phyloP scores from a whole-genome alignment of 2,113 vertebrate genomes.

The Thermophis baileyi region DNA sequence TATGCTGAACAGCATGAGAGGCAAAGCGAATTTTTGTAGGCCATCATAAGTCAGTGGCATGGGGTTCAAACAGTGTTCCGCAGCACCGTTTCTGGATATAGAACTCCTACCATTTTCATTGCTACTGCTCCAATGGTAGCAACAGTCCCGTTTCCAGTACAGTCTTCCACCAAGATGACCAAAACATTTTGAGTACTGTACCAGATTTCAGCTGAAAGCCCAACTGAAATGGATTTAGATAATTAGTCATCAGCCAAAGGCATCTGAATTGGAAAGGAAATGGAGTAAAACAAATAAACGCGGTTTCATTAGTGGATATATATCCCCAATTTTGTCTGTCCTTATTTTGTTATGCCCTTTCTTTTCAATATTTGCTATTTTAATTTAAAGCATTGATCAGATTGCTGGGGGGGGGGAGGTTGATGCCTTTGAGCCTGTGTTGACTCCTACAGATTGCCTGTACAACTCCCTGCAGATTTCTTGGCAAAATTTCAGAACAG shows the following conservation, averaged over 20 bases:
- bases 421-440: background rate
- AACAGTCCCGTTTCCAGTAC: background rate
- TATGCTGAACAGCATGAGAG: background rate
- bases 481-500: background rate
- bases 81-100: background rate
- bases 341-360: background rate
- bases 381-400: background rate
- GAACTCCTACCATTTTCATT: background rate
- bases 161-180: background rate
- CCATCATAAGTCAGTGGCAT: background rate
- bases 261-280: background rate
- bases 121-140: background rate
- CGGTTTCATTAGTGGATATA: background rate
- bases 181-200: background rate
- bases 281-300: background rate
- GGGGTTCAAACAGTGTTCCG: background rate
- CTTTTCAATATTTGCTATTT: background rate
- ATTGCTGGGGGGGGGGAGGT: background rate
- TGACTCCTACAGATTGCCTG: background rate
- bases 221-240: background rate
- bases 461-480: background rate
- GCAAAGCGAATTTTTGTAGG: background rate
- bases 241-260: background rate
- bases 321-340: background rate
- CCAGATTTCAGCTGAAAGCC: background rate